These are phyloP conservation scores for Plagodis dolabraria DNA, from an alignment of 2,888 invertebrate genomes.

Conservation along the genomic window DNA sequence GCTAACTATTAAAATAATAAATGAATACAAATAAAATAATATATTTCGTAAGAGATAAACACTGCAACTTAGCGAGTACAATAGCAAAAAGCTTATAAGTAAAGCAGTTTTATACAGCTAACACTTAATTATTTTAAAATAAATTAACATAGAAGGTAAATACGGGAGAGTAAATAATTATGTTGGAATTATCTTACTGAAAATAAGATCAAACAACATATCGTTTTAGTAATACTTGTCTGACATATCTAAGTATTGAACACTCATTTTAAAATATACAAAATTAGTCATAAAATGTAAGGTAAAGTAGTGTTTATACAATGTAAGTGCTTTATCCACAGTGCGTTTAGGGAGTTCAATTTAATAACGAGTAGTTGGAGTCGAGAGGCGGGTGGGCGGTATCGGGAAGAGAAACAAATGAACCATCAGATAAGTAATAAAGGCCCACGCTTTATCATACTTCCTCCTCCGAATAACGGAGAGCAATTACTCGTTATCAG, in stretches of 20 bases:
- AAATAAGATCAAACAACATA: conserved; percentile 43
- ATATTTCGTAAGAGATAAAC: conserved; percentile 64
- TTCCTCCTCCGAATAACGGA: conserved; percentile 30
- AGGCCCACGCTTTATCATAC: conserved; percentile 7
- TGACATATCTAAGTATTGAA: conserved; percentile 43
- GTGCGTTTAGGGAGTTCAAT: conserved; percentile 54
- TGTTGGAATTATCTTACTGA: conserved; percentile 55
- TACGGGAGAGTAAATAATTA: conserved; percentile 48
- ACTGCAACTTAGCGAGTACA: conserved; percentile 65
- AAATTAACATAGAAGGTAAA: conserved; percentile 61
- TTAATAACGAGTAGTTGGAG: conserved; percentile 42
- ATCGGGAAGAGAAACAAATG: conserved; percentile 11
- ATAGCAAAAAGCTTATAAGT: conserved; percentile 63
- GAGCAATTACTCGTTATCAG: conserved; percentile 43
- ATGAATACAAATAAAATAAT: conserved; percentile 61
- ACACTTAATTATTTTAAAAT: conserved; percentile 67
- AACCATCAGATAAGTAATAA: conserved; percentile 24
- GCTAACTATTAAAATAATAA: conserved; percentile 74
- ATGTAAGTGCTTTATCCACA: conserved; percentile 68
- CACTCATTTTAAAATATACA: conserved; percentile 38
- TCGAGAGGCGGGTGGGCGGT: conserved; percentile 28
- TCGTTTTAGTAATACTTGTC: conserved; percentile 48
- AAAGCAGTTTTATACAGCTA: conserved; percentile 79
- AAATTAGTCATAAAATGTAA: conserved; percentile 38
- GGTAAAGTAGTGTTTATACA: conserved; percentile 44